These are phyloP conservation scores for Lytechinus variegatus DNA, from an alignment of 35 echinoderm and acorn worm genomes.

Conservation along the genomic window DNA sequence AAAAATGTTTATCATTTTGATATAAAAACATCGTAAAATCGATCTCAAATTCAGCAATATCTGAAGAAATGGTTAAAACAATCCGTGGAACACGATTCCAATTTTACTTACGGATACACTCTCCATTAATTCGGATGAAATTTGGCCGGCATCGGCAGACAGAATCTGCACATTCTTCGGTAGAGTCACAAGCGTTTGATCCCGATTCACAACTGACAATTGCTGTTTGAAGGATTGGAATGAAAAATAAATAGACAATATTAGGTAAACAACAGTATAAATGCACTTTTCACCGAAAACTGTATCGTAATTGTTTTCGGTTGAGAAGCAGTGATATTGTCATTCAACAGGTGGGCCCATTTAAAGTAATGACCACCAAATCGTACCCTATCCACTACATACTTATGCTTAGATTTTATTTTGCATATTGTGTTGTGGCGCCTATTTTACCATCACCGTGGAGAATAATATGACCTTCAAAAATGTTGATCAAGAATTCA, in stretches of 20 bases:
- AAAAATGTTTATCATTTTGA: neutral
- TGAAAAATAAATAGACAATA: neutral
- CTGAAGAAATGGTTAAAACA: no score
- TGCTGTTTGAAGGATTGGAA: neutral
- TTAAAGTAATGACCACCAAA: no score
- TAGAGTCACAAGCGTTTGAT: neutral
- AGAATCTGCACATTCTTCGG: constrained; percentile 2
- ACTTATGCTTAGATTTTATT: no score
- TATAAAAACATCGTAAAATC: no score
- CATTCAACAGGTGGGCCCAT: no score
- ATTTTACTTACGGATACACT: neutral
- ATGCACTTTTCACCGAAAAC: no score
- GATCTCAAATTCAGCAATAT: no score
- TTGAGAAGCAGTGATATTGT: no score
- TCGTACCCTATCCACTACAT: no score
- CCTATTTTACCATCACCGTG: neutral
- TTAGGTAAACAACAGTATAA: neutral
- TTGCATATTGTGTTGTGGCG: neutral
- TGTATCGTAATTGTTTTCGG: no score
- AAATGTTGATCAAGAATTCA: neutral
- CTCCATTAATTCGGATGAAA: constrained; percentile 8
- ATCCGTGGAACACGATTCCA: no score
- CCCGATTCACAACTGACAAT: neutral
- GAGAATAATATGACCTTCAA: neutral
- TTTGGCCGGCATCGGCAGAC: neutral